Conservation (phyloP, 2,888 invertebrate genomes). For the Heliconius cydno region DNA sequence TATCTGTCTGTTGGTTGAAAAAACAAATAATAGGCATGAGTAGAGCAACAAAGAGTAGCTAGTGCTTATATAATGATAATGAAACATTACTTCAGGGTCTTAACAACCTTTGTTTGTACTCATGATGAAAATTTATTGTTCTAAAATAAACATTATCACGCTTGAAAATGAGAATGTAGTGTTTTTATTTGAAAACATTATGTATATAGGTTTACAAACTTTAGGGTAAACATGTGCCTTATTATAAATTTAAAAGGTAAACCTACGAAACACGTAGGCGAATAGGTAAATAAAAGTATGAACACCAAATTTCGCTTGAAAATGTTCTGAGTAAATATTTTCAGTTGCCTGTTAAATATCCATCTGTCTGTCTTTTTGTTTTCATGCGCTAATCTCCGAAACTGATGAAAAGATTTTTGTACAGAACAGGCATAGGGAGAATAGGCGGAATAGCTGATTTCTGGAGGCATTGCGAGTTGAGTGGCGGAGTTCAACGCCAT, state of each 20-base stretch:
- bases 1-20: too few relatives aligned
- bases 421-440: too few relatives aligned
- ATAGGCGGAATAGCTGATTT: too few relatives aligned
- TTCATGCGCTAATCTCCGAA: too few relatives aligned
- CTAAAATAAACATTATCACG: conserved; percentile 10
- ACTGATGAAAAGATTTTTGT: too few relatives aligned
- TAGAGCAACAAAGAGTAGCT: not conserved
- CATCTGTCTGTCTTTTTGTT: too few relatives aligned
- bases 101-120: conserved; percentile 2
- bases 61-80: not conserved
- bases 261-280: not conserved
- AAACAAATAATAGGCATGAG: not conserved
- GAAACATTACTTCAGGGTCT: not conserved
- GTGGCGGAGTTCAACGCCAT: too few relatives aligned
- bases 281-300: conserved; percentile 22
- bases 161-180: not conserved
- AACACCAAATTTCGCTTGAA: conserved; percentile 14
- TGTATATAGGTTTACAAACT: conserved; percentile 17
- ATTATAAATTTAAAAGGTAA: conserved; percentile 16
- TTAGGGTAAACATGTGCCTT: conserved; percentile 12
- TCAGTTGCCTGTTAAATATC: not conserved
- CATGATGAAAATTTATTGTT: conserved; percentile 9
- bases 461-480: too few relatives aligned
- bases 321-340: conserved; percentile 18
- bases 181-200: conserved; percentile 4